These are phyloP conservation scores for Lepus europaeus DNA, from an alignment of 2,113 vertebrate genomes.

Conservation along the genomic window DNA sequence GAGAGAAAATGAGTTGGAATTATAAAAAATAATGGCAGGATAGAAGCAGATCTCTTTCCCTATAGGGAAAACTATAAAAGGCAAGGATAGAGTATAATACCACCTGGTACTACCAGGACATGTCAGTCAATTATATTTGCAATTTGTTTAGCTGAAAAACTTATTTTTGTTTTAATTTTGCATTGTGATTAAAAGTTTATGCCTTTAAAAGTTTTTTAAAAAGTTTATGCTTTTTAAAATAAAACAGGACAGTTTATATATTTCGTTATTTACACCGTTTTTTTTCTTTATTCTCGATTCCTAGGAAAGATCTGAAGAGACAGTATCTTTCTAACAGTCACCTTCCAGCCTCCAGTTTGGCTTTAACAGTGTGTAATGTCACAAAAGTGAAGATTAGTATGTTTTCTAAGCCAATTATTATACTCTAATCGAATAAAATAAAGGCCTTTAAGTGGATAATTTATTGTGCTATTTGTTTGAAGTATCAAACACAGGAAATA, in stretches of 20 bases:
- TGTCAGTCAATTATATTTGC: neutral
- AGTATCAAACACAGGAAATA: conserved; percentile 66
- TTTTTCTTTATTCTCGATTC: conserved; percentile 15
- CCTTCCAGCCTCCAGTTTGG: conserved; percentile 10
- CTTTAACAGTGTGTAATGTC: conserved; percentile 58
- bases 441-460: conserved; percentile 77
- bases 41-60: neutral
- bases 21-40: neutral
- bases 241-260: conserved; percentile 14
- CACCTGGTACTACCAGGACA: neutral
- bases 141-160: conserved; percentile 19
- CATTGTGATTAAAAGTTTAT: neutral
- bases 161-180: neutral
- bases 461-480: conserved; percentile 75
- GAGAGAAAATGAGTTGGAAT: neutral
- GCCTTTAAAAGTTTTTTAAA: no score
- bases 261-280: neutral
- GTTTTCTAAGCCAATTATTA: conserved; percentile 38
- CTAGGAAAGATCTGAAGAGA: neutral
- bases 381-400: conserved; percentile 66
- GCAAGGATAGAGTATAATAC: neutral
- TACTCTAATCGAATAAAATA: conserved; percentile 64
- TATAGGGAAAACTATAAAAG: neutral
- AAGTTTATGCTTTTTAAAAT: neutral
- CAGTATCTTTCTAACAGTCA: neutral